These are phyloP conservation scores for Acanthis flammea DNA, from an alignment of 2,797 vertebrate genomes.

Conservation along the genomic window DNA sequence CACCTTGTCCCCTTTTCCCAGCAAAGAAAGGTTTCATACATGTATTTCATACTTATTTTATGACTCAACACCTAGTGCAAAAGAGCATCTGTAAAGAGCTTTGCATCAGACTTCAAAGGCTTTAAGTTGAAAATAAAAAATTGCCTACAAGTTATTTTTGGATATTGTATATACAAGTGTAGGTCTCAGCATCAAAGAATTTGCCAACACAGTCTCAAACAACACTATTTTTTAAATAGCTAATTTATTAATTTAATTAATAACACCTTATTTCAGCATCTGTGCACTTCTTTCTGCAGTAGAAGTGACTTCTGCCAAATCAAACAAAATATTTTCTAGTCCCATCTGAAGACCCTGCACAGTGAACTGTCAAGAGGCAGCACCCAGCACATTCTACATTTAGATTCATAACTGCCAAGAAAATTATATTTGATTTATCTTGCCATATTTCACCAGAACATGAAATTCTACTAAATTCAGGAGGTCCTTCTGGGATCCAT, in stretches of 20 bases:
- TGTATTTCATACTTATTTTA: neutral
- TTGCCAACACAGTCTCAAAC: neutral
- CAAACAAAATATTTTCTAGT: neutral
- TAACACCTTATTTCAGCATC: neutral
- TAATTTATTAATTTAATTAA: neutral
- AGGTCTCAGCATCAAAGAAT: neutral
- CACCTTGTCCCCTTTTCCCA: accelerated
- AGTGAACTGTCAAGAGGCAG: neutral
- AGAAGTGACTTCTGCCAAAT: neutral
- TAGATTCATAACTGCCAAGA: neutral
- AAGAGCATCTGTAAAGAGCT: neutral
- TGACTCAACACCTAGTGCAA: neutral
- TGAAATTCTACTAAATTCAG: conserved; percentile 75
- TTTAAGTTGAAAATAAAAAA: neutral
- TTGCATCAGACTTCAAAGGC: neutral
- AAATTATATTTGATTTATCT: neutral
- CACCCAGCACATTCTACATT: neutral
- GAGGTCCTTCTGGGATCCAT: conserved; percentile 91
- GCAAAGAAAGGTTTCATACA: neutral
- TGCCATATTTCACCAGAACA: conserved; percentile 80
- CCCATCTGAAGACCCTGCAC: neutral
- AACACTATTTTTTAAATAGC: neutral
- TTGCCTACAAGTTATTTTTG: neutral
- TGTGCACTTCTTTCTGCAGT: neutral
- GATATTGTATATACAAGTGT: neutral